Evolutionary conservation across 53 echinoderm and acorn worm genomes (phyloP), one percentile per base, ranked within the genome.

Genomic region (Paracentrotus lividus): DNA sequence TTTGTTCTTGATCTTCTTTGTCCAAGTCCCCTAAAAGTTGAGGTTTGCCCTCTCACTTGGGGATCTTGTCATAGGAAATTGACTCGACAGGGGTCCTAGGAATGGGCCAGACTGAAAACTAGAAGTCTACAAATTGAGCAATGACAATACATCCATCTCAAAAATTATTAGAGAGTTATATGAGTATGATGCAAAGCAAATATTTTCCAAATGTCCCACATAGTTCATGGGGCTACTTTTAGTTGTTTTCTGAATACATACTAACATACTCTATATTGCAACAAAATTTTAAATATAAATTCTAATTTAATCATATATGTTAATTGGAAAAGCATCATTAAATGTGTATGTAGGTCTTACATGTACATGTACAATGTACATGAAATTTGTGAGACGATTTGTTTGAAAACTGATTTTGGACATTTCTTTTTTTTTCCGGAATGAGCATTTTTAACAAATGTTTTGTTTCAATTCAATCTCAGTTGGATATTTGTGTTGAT

Each of bases 21-120:
- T 49, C 47, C 49, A n/a, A 81, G 81, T 81, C 32, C 81, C 18
- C 44, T 47, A 81, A 81, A 81, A 47, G n/a, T 47, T 81, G 81
- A 81, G 59, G 89, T 89, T 89, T 88, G 15, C 14, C 43, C 18
- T 89, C 89, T 43, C 89, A 44, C 42, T n/a, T 61, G 57, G 89
- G 89, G 27, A 47, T 8, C 64, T 64, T 89, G 89, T 89, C 42
- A 59, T 43, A 89, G 89, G 89, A 89, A 89, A 89, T 89, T 89
- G 89, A 13, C 89, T 61, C 89, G 20, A 60, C 43, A 64, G 89
- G 89, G 89, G 89, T 89, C 40, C 15, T 5, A 5, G 66, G 15
- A 42, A 52, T 86, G 57, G 15, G 54, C 55, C 55, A 56, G 47
- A 81, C 33, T 45, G 47, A 47, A 47, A 47, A 26, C 44, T 77